Percentiles rank a stretch among this genome's conserved stretches.
Conservation (phyloP, 2,113 vertebrate genomes). For the Dinomys branickii region DNA sequence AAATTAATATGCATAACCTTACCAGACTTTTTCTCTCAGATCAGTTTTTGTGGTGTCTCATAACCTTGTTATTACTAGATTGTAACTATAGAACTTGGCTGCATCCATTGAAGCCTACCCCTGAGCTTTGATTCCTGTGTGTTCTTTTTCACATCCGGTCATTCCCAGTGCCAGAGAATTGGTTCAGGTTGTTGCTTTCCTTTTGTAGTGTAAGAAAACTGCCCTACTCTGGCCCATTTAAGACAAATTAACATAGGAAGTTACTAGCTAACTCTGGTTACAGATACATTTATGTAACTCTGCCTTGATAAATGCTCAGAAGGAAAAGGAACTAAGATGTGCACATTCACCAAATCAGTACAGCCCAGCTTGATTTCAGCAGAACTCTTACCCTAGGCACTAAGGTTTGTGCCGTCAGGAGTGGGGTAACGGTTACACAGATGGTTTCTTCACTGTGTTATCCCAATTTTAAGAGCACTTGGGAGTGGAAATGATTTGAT, state of each 20-base stretch:
- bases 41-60: conserved; percentile 20
- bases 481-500: neutral
- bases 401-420: neutral
- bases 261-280: neutral
- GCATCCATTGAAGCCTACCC: neutral
- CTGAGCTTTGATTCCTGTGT: neutral
- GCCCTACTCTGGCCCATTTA: neutral
- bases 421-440: neutral
- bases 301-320: neutral
- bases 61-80: neutral
- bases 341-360: neutral
- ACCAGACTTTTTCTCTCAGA: neutral
- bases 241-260: neutral
- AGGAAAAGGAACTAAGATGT: neutral
- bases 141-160: neutral
- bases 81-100: neutral
- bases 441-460: neutral
- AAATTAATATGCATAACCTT: neutral
- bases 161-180: neutral
- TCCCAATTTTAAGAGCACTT: conserved; percentile 17
- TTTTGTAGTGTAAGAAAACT: conserved; percentile 11
- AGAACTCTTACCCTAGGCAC: neutral
- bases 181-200: neutral
- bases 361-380: neutral
- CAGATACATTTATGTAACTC: neutral